Base-by-base conservation (phyloP, 2,113 vertebrate species). In the Oceanites oceanicus region DNA sequence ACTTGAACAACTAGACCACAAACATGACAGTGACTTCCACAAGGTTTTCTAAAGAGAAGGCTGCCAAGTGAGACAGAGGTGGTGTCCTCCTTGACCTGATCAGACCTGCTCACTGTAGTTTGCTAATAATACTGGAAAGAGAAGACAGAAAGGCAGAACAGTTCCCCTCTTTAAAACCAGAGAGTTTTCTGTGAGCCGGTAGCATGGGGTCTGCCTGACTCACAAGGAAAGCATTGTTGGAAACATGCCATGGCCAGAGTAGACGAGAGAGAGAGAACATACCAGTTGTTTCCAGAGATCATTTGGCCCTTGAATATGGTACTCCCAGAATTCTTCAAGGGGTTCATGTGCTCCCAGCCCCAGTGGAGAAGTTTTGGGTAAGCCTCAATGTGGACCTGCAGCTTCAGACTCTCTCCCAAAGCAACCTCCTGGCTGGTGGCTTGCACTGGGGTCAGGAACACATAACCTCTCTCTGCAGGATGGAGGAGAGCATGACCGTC, bases 381-480 rank as follows among this genome's bases (percentile, higher is more conserved):
- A 22, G 99, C 99, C 50, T 99, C 98, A 23, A 99, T 97, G 22
- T 95, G 62, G 42, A 99, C 98, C 4, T 62, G 92, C 45, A 99
- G 98, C 61, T 97, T 62, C 80, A 99, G 94, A 77, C 96, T 98
- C 15, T 98, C 98, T 32, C 99, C 99, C 79, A 98, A 81, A 1
- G 95, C 96, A 71, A 98, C 97, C 58, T 99, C 97, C n/a, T 99
- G 97, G 5, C 80, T 97, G 40, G 98, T 97, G 77, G 87, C 97
- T 79, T 98, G 92, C 61, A 96, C 93, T 13, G 99, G 98, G 61
- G 90, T 97, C 80, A 99, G 90, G 59, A 97, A 91, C 79, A 99
- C 72, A 40, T 98, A 99, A 42, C 98, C 98, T 47, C 97, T 97
- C 53, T 99, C 99, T 99, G 97, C 15, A 95, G 94, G 92, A 90